These are phyloP conservation scores for Cepphus grylle DNA, from an alignment of 2,113 vertebrate species.

Conservation along the genomic window DNA sequence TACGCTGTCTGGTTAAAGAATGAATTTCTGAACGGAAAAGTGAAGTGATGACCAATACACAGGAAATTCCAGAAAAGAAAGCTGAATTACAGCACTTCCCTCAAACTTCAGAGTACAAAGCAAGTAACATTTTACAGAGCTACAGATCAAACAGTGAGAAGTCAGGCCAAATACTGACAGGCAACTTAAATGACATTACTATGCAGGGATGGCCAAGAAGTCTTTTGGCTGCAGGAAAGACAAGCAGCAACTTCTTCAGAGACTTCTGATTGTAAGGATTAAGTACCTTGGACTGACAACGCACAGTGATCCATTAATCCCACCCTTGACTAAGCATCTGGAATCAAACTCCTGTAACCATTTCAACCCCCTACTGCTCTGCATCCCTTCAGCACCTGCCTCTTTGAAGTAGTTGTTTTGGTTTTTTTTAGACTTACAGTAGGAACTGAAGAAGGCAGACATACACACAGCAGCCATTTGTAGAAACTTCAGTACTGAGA, in stretches of 20 bases:
- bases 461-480: neutral
- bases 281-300: neutral
- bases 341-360: neutral
- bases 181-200: conserved; percentile 20
- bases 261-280: neutral
- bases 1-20: neutral
- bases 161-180: conserved; percentile 29
- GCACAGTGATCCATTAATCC: conserved; percentile 1
- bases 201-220: neutral
- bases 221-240: neutral
- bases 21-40: conserved; percentile 38
- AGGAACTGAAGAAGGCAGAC: neutral
- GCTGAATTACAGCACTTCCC: conserved; percentile 35
- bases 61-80: conserved; percentile 58
- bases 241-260: conserved; percentile 37
- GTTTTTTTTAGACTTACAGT: neutral
- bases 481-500: neutral
- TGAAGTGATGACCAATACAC: conserved; percentile 41
- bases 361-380: neutral
- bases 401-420: neutral
- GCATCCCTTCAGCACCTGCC: neutral
- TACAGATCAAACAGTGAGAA: conserved; percentile 46
- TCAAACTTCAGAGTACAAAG: conserved; percentile 4
- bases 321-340: neutral
- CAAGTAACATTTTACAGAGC: conserved; percentile 44